Conservation (phyloP, 2,113 vertebrate genomes). For the Bucco capensis region DNA sequence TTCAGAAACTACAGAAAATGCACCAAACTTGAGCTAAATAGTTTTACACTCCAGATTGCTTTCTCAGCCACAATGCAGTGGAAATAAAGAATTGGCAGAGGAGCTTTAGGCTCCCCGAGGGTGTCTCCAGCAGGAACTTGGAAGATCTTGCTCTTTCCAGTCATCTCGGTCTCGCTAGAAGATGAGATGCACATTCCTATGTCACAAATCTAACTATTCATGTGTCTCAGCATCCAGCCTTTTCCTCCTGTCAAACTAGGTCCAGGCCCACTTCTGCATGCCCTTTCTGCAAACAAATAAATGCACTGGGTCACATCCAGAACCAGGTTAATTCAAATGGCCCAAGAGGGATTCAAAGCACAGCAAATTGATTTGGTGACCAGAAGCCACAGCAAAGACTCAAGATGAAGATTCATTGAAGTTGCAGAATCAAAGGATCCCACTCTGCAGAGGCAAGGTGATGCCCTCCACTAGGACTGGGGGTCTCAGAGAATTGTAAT, state of each 20-base stretch:
- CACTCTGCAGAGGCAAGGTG: neutral
- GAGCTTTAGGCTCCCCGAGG: neutral
- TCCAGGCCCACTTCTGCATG: neutral
- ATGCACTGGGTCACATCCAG: neutral
- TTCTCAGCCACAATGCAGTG: neutral
- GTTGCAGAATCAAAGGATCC: neutral
- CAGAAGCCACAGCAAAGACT: neutral
- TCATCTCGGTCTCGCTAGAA: neutral
- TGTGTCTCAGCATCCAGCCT: neutral
- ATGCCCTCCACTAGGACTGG: neutral
- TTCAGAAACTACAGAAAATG: neutral
- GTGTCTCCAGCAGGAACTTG: neutral
- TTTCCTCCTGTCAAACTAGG: neutral
- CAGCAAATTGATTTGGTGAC: neutral
- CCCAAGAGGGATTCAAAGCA: neutral
- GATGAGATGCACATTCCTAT: neutral
- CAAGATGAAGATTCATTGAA: neutral
- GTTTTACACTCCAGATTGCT: neutral
- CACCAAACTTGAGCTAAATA: neutral
- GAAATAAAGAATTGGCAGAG: neutral
- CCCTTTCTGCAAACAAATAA: neutral
- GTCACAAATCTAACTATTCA: neutral
- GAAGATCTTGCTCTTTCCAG: neutral
- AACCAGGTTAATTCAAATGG: neutral
- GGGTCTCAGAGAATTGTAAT: neutral